Conservation (phyloP, 37 sponge, comb jelly and placozoan species). For the Diacarnus erythraeanus region DNA sequence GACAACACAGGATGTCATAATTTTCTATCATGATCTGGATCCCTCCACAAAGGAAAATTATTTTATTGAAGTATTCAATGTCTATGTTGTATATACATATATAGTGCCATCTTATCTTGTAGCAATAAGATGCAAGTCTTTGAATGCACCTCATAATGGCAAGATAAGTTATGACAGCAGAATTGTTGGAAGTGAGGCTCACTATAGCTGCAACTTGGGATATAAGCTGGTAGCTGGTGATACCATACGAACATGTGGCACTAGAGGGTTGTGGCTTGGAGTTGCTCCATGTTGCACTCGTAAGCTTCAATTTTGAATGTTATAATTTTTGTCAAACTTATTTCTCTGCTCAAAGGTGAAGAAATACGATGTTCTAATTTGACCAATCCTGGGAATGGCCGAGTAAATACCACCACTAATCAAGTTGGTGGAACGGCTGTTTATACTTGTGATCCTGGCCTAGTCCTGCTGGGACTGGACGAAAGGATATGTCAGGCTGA, state of each 20-base stretch:
- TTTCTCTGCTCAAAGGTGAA: neutral
- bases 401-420: conserved; percentile 7
- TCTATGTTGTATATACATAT: neutral
- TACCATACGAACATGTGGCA: conserved; percentile 42
- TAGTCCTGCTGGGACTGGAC: conserved; percentile 18
- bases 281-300: conserved; percentile 43
- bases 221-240: conserved; percentile 45
- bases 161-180: neutral
- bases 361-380: conserved; percentile 11
- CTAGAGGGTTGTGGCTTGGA: conserved; percentile 60
- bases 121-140: conserved; percentile 24
- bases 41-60: neutral
- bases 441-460: conserved; percentile 18
- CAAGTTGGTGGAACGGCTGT: conserved; percentile 24
- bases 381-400: conserved; percentile 32
- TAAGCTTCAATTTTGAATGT: conserved; percentile 6
- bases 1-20: no score
- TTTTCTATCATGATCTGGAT: no score
- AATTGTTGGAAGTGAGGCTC: conserved; percentile 27
- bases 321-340: neutral
- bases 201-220: conserved; percentile 32
- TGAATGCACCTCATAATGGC: conserved; percentile 30
- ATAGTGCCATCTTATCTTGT: neutral
- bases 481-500: conserved; percentile 36
- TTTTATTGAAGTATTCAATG: neutral